These are phyloP conservation scores for Aythya baeri DNA, from an alignment of 2,113 vertebrate species.

Conservation along the genomic window DNA sequence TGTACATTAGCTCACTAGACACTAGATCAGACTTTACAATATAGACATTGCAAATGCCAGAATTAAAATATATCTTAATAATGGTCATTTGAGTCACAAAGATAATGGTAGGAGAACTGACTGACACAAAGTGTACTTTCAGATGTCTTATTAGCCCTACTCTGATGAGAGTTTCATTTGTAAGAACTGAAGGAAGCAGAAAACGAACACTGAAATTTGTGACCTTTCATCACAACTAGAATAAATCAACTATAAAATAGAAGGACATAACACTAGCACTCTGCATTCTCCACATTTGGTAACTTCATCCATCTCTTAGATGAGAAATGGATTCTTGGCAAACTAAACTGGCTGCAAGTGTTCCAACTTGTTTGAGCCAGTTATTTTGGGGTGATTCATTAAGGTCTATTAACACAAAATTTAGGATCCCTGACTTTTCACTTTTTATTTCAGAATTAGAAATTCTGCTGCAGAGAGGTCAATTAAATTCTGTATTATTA, in stretches of 20 bases:
- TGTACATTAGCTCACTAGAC: not conserved
- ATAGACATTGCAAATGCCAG: not conserved
- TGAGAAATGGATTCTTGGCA: constrained; percentile 62
- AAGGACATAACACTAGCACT: constrained; percentile 31
- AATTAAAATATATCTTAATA: not conserved
- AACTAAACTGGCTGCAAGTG: constrained; percentile 64
- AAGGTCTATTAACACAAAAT: constrained; percentile 76
- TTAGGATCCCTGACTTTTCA: constrained; percentile 72
- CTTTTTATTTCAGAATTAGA: constrained; percentile 75
- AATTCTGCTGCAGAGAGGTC: constrained; percentile 69
- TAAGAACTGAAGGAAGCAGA: constrained; percentile 15
- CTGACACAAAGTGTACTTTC: constrained; percentile 25
- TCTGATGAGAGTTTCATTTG: constrained; percentile 18
- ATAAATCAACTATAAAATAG: constrained; percentile 65
- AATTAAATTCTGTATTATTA: constrained; percentile 73
- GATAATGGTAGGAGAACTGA: not conserved
- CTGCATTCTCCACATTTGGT: constrained; percentile 14
- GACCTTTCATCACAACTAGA: constrained; percentile 44
- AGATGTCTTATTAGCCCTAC: not conserved
- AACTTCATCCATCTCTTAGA: constrained; percentile 49
- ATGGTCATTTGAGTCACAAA: not conserved
- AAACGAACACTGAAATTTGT: constrained; percentile 39
- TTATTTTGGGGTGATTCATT: constrained; percentile 73
- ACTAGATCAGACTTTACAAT: not conserved
- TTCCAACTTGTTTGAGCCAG: constrained; percentile 72